Percentiles rank a stretch among this genome's conserved stretches.
Conservation (phyloP, 2,113 vertebrate species). For the Eurypyga helias region DNA sequence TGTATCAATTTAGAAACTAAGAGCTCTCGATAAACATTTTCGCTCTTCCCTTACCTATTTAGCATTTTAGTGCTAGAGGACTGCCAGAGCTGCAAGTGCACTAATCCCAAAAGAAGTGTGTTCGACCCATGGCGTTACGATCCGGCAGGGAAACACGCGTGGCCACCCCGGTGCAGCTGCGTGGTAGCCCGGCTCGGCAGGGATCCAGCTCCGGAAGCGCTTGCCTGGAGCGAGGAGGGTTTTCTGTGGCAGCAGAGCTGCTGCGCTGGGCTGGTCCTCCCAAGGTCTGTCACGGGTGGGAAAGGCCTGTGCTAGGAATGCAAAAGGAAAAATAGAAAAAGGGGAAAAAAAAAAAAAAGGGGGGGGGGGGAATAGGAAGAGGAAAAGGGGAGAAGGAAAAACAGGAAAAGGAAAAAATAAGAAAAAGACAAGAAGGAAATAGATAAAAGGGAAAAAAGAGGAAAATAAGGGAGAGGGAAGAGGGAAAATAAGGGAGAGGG, state of each 20-base stretch:
- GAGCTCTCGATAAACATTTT: not conserved
- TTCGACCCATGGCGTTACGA: accelerated
- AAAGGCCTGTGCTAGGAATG: not conserved
- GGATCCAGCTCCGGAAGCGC: accelerated
- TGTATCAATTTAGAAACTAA: slow-evolving; percentile 3
- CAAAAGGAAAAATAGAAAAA: too few relatives aligned
- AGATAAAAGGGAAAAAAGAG: not conserved
- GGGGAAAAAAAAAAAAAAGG: too few relatives aligned
- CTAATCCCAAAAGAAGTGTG: not conserved
- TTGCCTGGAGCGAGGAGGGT: accelerated
- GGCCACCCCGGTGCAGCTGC: not conserved
- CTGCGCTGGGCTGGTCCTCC: too few relatives aligned
- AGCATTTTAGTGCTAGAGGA: not conserved
- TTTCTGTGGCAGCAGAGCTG: not conserved
- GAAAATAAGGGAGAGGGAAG: not conserved
- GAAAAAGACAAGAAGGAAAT: too few relatives aligned
- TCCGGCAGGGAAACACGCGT: accelerated
- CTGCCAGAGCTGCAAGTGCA: not conserved
- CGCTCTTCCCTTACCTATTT: not conserved
- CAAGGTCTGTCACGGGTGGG: not conserved
- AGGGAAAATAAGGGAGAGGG: too few relatives aligned
- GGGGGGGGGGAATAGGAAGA: too few relatives aligned
- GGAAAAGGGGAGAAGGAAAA: too few relatives aligned
- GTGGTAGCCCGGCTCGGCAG: accelerated
- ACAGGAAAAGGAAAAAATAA: not conserved